Evolutionary conservation across 2,797 vertebrate species (phyloP).

Genomic region (Loris lydekkerianus): DNA sequence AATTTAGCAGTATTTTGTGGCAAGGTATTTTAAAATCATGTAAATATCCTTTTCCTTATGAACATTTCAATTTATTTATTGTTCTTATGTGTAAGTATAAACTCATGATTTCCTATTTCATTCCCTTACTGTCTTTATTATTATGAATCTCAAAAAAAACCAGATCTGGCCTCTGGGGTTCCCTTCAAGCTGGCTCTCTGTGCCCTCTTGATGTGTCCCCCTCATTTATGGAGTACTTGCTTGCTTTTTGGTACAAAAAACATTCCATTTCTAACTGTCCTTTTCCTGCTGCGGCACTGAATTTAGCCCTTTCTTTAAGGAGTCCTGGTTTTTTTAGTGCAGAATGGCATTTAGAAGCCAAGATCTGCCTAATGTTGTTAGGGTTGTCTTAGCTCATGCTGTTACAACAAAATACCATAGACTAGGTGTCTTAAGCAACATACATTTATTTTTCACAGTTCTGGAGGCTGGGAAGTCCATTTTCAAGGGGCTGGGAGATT

Average conservation of each 20-base stretch:
- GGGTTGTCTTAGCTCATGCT: background rate
- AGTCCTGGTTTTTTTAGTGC: background rate
- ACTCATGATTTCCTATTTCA: background rate
- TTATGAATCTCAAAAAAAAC: background rate
- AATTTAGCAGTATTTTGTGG: background rate
- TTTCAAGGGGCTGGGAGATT: background rate
- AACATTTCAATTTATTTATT: conserved; percentile 23
- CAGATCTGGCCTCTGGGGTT: background rate
- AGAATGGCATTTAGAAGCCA: background rate
- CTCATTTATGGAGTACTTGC: background rate
- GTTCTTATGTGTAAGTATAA: background rate
- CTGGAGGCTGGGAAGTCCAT: background rate
- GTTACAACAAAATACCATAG: background rate
- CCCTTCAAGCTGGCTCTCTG: background rate
- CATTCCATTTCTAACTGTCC: background rate
- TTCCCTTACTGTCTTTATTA: background rate
- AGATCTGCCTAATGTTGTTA: background rate
- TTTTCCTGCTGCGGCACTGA: background rate
- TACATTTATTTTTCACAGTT: background rate
- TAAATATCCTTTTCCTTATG: background rate
- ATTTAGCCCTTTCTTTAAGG: background rate
- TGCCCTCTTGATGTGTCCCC: background rate
- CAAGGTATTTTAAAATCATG: background rate
- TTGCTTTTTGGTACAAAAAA: conserved; percentile 4
- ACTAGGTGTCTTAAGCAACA: background rate